Conservation (phyloP, 2,113 vertebrate genomes). For the Zonotrichia leucophrys region DNA sequence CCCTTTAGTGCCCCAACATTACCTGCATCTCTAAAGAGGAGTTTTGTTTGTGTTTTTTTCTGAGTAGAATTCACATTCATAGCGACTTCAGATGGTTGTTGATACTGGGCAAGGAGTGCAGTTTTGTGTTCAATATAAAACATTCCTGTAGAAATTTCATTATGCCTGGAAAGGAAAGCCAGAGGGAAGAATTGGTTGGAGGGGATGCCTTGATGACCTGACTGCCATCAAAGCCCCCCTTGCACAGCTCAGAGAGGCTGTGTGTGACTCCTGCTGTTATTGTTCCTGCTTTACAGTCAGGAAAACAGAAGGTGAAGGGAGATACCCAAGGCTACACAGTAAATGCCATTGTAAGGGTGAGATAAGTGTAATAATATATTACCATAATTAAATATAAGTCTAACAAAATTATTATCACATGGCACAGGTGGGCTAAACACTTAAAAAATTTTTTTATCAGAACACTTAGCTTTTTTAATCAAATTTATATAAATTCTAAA, state of each 20-base stretch:
- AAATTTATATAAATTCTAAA: not conserved
- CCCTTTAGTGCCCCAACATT: not conserved
- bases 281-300: not conserved
- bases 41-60: not conserved
- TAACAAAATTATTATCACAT: not conserved
- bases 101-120: not conserved
- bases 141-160: not conserved
- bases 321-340: not conserved
- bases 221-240: not conserved
- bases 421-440: not conserved
- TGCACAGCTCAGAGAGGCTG: not conserved
- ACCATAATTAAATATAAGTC: not conserved
- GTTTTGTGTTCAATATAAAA: not conserved
- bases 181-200: not conserved
- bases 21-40: not conserved
- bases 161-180: not conserved
- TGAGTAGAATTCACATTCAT: not conserved
- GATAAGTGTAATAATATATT: not conserved
- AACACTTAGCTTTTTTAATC: not conserved
- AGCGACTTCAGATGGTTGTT: not conserved
- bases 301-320: not conserved
- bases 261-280: not conserved
- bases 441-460: not conserved
- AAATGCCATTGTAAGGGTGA: not conserved
- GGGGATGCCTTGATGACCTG: not conserved